These are phyloP conservation scores for Cyprinodon brontotheroides DNA, from an alignment of 2,113 vertebrate species.

Conservation along the genomic window DNA sequence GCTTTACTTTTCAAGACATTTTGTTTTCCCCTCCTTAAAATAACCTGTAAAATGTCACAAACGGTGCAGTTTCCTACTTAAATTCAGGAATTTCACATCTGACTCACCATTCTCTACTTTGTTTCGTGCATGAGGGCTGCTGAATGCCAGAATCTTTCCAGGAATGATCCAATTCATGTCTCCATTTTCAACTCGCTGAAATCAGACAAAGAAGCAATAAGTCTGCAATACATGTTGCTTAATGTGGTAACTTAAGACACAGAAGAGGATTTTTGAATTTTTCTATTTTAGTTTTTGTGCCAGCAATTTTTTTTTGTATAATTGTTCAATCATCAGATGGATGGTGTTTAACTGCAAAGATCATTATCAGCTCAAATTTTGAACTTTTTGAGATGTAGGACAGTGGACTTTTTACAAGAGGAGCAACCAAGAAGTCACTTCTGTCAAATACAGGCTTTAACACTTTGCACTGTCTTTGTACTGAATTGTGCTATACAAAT, in stretches of 20 bases:
- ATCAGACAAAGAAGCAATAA: not conserved
- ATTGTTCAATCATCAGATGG: too few species aligned
- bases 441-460: too few species aligned
- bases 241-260: not conserved
- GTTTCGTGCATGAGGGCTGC: not conserved
- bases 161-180: not conserved
- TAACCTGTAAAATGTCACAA: not conserved
- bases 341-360: too few species aligned
- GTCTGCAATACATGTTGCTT: not conserved
- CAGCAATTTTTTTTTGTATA: too few species aligned
- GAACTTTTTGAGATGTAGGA: too few species aligned
- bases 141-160: not conserved
- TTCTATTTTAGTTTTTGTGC: too few species aligned
- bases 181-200: conserved; percentile 1
- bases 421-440: too few species aligned
- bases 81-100: not conserved
- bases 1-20: not conserved
- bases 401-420: too few species aligned
- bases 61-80: not conserved
- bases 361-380: too few species aligned
- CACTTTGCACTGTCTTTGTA: too few species aligned
- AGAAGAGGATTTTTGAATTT: too few species aligned
- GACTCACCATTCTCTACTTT: not conserved
- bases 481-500: too few species aligned
- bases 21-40: not conserved